Conservation (phyloP, 2,888 invertebrate genomes). For the Hipparchia sbordonii region DNA sequence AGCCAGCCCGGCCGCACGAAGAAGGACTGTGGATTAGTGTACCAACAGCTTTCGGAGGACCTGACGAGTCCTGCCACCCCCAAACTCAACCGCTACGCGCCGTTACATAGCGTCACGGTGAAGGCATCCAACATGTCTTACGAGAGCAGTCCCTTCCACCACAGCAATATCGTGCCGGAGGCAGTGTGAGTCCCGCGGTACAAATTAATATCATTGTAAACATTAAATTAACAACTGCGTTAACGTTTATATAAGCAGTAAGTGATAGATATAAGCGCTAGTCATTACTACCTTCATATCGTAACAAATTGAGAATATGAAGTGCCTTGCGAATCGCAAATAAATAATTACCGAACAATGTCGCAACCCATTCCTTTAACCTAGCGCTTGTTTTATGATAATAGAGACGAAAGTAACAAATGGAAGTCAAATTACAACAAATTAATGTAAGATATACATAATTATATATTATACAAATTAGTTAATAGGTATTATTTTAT, state of each 20-base stretch:
- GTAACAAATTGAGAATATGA: conserved; percentile 49
- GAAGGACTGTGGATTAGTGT: conserved; percentile 89
- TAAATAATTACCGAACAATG: conserved; percentile 66
- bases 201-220: conserved; percentile 50
- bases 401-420: conserved; percentile 69
- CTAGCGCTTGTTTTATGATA: conserved; percentile 76
- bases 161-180: conserved; percentile 84
- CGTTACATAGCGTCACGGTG: conserved; percentile 76
- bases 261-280: conserved; percentile 79
- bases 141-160: conserved; percentile 85
- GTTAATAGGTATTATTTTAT: conserved; percentile 81
- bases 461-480: conserved; percentile 83
- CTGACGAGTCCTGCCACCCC: conserved; percentile 87
- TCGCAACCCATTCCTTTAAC: conserved; percentile 58
- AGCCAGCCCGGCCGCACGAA: conserved; percentile 81
- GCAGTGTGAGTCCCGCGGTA: conserved; percentile 75
- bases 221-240: conserved; percentile 71
- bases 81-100: conserved; percentile 85
- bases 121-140: conserved; percentile 80
- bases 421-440: conserved; percentile 81
- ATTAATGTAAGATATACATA: conserved; percentile 83
- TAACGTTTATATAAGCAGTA: conserved; percentile 74
- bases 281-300: conserved; percentile 69
- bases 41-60: conserved; percentile 90
- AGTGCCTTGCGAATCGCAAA: conserved; percentile 64